These are phyloP conservation scores for Stegana nigrithorax DNA, from an alignment of 2,888 invertebrate genomes.

Conservation along the genomic window DNA sequence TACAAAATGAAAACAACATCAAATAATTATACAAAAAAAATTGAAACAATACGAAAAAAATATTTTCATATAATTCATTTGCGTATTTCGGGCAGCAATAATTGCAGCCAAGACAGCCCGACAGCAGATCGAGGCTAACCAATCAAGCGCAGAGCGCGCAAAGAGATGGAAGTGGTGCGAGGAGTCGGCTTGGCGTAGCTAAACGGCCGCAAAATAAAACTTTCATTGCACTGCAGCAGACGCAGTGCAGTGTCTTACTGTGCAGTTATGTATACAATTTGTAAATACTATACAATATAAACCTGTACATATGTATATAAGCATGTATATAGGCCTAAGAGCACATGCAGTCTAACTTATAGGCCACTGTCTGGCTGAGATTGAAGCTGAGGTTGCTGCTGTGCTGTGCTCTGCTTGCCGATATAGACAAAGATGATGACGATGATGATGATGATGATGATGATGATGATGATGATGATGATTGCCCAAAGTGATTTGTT, in stretches of 20 bases:
- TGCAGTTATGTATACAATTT: not conserved
- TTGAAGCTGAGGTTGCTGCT: too few species aligned
- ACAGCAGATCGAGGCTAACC: not conserved
- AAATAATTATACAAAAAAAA: conserved; percentile 10
- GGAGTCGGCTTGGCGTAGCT: too few species aligned
- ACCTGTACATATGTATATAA: too few species aligned
- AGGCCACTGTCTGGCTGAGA: not conserved
- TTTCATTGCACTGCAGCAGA: conserved; percentile 46
- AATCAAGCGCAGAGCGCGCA: not conserved
- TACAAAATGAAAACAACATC: not conserved
- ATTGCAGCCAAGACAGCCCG: conserved; percentile 33
- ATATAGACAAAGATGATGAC: not conserved
- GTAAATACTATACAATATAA: too few species aligned
- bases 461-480: conserved; percentile 12
- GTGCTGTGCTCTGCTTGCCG: not conserved
- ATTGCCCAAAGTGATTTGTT: conserved; percentile 58
- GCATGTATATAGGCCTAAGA: too few species aligned
- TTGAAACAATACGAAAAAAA: not conserved
- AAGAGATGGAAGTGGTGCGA: too few species aligned
- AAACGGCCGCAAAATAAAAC: conserved; percentile 31
- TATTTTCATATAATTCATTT: conserved; percentile 49
- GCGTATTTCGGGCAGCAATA: conserved; percentile 57
- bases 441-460: conserved; percentile 22
- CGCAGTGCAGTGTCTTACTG: not conserved
- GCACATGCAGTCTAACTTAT: too few species aligned